Percentiles rank a stretch among this genome's conserved stretches.
Evolutionary conservation across 2,888 invertebrate genomes (phyloP).

Genomic region (Drepanosiphum platanoidis): DNA sequence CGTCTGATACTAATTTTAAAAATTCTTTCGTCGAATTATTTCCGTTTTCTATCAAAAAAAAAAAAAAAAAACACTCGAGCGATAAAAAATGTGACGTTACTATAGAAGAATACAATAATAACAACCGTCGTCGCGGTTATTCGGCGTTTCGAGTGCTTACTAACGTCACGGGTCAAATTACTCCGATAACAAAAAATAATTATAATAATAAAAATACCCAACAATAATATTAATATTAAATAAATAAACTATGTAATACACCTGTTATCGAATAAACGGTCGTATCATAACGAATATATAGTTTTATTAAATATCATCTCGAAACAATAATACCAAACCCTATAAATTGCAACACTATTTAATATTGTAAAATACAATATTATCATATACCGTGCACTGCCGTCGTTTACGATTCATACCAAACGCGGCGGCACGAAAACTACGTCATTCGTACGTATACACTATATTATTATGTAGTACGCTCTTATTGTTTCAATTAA

Average conservation of each 20-base stretch:
- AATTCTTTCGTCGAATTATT: too few species aligned
- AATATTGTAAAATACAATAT: too few species aligned
- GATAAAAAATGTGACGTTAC: neutral
- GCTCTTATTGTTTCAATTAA: slow-evolving; percentile 55
- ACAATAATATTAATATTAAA: slow-evolving; percentile 12
- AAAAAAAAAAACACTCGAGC: too few species aligned
- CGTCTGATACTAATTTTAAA: too few species aligned
- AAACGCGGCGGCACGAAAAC: neutral
- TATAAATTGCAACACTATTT: too few species aligned
- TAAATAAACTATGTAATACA: neutral
- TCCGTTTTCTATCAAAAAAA: neutral
- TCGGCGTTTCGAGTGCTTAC: slow-evolving; percentile 16
- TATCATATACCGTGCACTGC: too few species aligned
- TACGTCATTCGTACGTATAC: slow-evolving; percentile 33
- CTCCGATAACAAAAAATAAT: neutral
- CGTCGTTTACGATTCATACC: neutral
- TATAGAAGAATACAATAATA: neutral
- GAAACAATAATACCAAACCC: too few species aligned
- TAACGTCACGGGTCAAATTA: slow-evolving; percentile 33
- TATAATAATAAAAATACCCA: neutral
- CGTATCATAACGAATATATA: neutral
- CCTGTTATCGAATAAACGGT: neutral
- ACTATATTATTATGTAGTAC: neutral
- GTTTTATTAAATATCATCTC: too few species aligned
- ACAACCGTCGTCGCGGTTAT: neutral